phyloP scores from a whole-genome alignment of 2,797 vertebrate species.

The Amazonetta brasiliensis region DNA sequence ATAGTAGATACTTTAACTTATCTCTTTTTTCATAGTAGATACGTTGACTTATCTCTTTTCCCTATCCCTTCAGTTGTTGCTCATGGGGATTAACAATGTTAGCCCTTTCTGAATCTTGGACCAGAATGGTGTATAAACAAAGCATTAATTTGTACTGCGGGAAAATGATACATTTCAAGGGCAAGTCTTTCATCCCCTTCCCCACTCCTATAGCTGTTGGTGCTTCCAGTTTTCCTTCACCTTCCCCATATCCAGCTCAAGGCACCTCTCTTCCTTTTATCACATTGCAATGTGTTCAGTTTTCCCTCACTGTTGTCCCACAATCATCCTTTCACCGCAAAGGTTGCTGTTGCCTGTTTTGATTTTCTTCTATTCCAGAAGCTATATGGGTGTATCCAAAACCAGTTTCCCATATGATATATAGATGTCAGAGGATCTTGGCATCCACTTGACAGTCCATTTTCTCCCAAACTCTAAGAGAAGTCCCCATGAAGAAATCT shows the following conservation, averaged over 20 bases:
- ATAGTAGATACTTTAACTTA: neutral
- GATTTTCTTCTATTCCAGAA: neutral
- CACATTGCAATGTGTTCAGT: neutral
- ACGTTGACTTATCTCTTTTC: neutral
- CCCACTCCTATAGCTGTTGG: neutral
- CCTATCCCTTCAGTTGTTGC: neutral
- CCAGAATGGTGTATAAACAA: neutral
- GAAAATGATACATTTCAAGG: neutral
- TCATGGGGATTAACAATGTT: neutral
- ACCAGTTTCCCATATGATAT: neutral
- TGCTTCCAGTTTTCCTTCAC: neutral
- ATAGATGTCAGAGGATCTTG: neutral
- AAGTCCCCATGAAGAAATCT: neutral
- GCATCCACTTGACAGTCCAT: neutral
- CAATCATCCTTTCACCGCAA: neutral
- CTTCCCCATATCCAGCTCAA: neutral
- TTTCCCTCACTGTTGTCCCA: neutral
- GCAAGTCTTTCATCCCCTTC: neutral
- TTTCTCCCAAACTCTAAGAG: neutral
- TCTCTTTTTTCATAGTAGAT: neutral
- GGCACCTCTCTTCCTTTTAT: neutral
- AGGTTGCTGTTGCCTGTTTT: neutral
- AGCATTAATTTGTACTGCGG: neutral
- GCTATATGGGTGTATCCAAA: neutral
- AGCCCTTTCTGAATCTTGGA: neutral